phyloP scores from a whole-genome alignment of 2,113 vertebrate species.

The Sialia sialis region DNA sequence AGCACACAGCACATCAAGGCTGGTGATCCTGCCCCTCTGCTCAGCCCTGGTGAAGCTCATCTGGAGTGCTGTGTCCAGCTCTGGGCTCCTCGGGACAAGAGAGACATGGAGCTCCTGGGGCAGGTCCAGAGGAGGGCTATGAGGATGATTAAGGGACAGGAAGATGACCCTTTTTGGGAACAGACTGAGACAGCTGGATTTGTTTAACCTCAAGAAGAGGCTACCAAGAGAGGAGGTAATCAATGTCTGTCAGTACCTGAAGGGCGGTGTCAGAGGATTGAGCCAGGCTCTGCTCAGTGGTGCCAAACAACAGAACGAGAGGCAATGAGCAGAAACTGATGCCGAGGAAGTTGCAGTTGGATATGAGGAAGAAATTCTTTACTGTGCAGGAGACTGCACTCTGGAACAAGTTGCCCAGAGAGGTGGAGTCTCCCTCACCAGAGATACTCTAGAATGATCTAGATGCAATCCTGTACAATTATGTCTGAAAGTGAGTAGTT shows the following conservation, averaged over 20 bases:
- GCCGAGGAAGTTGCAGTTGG: not conserved
- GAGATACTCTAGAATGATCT: not conserved
- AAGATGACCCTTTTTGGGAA: too few species aligned
- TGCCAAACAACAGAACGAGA: not conserved
- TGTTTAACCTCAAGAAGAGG: not conserved
- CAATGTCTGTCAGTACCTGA: too few species aligned
- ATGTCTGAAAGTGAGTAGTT: not conserved
- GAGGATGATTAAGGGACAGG: not conserved
- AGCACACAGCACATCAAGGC: accelerated
- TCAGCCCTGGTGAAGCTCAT: not conserved
- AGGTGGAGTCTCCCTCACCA: not conserved
- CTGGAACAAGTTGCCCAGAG: not conserved
- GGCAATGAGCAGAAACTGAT: not conserved
- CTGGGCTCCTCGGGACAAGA: not conserved
- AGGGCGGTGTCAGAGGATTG: too few species aligned
- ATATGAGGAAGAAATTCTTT: not conserved
- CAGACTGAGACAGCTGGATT: accelerated
- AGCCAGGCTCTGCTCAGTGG: not conserved
- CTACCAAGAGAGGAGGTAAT: accelerated
- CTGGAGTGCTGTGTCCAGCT: not conserved
- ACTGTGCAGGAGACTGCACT: too few species aligned
- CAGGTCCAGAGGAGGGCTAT: accelerated
- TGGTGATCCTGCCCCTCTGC: not conserved
- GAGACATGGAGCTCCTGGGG: not conserved
- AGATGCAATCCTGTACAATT: not conserved